phyloP scores from a whole-genome alignment of 2,113 vertebrate species.

The Myotis lucifugus region DNA sequence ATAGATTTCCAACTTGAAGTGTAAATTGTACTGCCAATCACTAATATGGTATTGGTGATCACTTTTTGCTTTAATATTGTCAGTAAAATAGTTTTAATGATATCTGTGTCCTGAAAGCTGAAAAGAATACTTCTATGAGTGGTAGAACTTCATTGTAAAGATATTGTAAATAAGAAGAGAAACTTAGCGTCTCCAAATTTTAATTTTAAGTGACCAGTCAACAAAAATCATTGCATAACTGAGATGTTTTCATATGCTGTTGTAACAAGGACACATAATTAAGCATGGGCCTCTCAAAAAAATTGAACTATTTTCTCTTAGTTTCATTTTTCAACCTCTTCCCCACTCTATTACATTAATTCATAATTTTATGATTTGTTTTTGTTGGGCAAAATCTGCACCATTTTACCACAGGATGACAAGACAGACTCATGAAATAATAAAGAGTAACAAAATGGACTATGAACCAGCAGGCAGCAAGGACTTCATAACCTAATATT shows the following conservation, averaged over 20 bases:
- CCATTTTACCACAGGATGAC: not conserved
- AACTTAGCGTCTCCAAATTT: not conserved
- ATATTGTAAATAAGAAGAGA: not conserved
- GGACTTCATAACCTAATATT: not conserved
- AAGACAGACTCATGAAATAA: not conserved
- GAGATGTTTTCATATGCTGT: not conserved
- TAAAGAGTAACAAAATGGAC: not conserved
- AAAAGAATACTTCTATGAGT: not conserved
- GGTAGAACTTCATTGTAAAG: not conserved
- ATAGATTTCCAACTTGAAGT: constrained; percentile 15
- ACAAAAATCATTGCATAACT: not conserved
- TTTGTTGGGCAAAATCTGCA: not conserved
- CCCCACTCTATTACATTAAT: not conserved
- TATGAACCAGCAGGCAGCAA: not conserved
- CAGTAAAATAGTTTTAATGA: not conserved
- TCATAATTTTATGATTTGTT: not conserved
- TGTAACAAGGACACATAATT: not conserved
- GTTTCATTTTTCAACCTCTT: not conserved
- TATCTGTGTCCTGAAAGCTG: not conserved
- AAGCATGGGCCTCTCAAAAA: not conserved
- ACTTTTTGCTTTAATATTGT: not conserved
- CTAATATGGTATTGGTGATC: not conserved
- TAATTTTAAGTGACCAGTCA: not conserved
- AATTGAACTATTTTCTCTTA: not conserved
- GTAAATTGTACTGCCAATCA: not conserved